A percentile compares a stretch with the other conserved stretches of the same genome.
These are phyloP conservation scores for Sebastiscus albofasciatus DNA, from an alignment of 2,797 vertebrate species.

Conservation along the genomic window DNA sequence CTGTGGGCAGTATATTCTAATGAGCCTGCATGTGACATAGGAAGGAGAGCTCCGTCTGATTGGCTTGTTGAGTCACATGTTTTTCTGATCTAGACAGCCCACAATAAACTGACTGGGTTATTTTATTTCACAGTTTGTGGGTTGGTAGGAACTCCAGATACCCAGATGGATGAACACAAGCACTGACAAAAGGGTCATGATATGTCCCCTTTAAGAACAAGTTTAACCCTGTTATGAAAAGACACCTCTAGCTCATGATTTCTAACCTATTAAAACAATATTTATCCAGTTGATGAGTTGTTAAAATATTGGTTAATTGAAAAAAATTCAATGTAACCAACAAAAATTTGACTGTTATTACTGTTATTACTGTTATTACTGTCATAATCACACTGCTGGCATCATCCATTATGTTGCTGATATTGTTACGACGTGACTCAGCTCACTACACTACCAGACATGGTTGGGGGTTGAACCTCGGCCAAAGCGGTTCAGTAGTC, in stretches of 20 bases:
- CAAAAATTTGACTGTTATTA: not conserved
- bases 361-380: not conserved
- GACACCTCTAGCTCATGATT: not conserved
- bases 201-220: not conserved
- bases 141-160: not conserved
- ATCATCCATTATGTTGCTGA: not conserved
- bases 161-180: not conserved
- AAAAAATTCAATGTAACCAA: not conserved
- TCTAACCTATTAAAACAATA: too few species aligned
- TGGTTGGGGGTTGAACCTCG: not conserved
- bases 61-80: too few species aligned
- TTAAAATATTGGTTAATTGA: not conserved
- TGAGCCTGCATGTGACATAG: too few species aligned
- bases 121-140: too few species aligned
- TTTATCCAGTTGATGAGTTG: not conserved
- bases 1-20: too few species aligned
- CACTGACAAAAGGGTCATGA: not conserved
- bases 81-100: too few species aligned
- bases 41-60: too few species aligned
- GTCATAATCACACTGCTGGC: not conserved
- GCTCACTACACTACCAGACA: not conserved
- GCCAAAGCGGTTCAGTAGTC: not conserved
- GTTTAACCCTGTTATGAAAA: not conserved
- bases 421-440: constrained; percentile 5
- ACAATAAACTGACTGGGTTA: too few species aligned